Evolutionary conservation across 2,888 invertebrate species (phyloP), one percentile per base, ranked within the genome.

Genomic region (Trichogramma evanescens): DNA sequence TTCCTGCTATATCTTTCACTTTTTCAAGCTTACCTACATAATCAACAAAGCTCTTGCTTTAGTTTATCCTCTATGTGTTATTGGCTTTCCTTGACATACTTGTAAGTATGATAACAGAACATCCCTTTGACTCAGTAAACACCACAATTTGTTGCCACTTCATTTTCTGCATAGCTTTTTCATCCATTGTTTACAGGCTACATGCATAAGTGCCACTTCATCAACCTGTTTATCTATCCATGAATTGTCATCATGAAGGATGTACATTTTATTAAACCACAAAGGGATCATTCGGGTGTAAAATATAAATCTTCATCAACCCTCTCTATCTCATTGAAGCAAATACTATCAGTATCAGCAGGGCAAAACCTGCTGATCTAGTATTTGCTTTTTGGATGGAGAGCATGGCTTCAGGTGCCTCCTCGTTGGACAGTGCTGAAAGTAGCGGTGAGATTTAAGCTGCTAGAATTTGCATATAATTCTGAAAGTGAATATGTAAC

Each of bases 321-420:
- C 26, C 26, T 26, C 26, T 26, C 26, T 26, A 26, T 26, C 26
- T 26, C 26, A 26, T 26, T 26, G 26, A 26, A 26, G 26, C 26
- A 26, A 26, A 26, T 26, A 26, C 26, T 26, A 26, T 26, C 26
- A 26, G 26, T 26, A 26, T 26, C 3, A 26, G 26, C 26, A 26
- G 26, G 26, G 26, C 26, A 26, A 26, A 26, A 26, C 26, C 26
- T 26, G 3, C 49, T 53, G 54, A 59, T 62, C 49, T 40, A 9
- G 9, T 45, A 45, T 45, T n/a, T 45, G 50, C 59, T 43, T 26
- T 26, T 26, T 55, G 50, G 44, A 69, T 71, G 64, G 71, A 72
- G 69, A 80, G 79, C 77, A 89, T 89, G 88, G 88, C 88, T 82
- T 89, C 89, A 77, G 88, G 87, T 71, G 87, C 88, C 77, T 87